Conservation (phyloP, 1,140 invertebrate species). For the Melanaphis sacchari region DNA sequence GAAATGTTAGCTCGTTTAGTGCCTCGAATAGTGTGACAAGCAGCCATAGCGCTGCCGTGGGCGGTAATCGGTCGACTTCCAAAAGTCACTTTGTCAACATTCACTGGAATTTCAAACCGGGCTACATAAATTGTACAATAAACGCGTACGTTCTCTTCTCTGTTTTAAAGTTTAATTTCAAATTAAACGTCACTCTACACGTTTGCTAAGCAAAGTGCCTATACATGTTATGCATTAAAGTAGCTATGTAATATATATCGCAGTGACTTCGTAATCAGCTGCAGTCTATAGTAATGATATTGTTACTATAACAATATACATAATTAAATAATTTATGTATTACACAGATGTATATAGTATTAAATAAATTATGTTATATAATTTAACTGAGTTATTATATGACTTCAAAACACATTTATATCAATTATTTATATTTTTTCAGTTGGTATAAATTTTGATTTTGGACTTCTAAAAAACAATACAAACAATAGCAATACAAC, state of each 20-base stretch:
- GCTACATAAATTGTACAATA: neutral
- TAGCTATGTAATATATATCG: neutral
- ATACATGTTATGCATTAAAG: neutral
- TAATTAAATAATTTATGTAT: neutral
- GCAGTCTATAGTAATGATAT: neutral
- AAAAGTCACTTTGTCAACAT: constrained; percentile 1
- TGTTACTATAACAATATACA: neutral
- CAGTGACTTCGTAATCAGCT: neutral
- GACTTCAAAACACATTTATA: neutral
- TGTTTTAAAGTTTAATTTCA: constrained; percentile 22
- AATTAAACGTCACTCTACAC: neutral
- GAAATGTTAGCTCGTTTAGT: neutral
- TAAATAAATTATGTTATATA: neutral
- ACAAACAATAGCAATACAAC: too few species aligned
- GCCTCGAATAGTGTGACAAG: neutral
- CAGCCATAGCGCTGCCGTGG: neutral
- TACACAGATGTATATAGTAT: neutral
- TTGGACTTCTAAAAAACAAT: neutral
- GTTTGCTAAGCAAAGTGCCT: neutral
- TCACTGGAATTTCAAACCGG: neutral
- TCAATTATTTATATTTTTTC: neutral
- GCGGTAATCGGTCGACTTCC: neutral
- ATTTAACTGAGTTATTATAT: neutral
- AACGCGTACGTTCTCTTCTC: neutral
- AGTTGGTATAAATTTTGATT: neutral